Percentiles rank a stretch among this genome's conserved stretches.
Evolutionary conservation across 2,797 vertebrate species (phyloP).

Genomic region (Triplophysa bombifrons): DNA sequence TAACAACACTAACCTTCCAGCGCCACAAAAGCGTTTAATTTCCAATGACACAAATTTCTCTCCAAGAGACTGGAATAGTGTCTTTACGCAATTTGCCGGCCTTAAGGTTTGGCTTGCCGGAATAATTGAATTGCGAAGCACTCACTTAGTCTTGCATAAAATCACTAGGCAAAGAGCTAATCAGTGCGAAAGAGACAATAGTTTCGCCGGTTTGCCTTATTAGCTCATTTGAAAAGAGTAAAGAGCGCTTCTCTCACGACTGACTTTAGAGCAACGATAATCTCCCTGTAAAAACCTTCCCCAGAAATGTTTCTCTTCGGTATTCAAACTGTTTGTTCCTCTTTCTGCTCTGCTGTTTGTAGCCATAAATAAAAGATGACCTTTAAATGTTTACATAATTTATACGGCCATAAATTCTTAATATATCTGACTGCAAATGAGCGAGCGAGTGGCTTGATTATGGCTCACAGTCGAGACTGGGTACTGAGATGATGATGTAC

Average conservation of each 20-base stretch:
- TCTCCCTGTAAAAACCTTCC: slow-evolving; percentile 24
- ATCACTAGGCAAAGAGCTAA: slow-evolving; percentile 94
- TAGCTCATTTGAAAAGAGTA: slow-evolving; percentile 83
- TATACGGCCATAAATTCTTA: slow-evolving; percentile 64
- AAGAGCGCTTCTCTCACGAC: slow-evolving; percentile 26
- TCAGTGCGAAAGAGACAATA: slow-evolving; percentile 93
- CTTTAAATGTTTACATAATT: slow-evolving; percentile 67
- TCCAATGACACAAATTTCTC: slow-evolving; percentile 89
- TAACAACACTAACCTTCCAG: slow-evolving; percentile 91
- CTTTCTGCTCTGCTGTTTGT: slow-evolving; percentile 62
- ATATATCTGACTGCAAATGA: slow-evolving; percentile 61
- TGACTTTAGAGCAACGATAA: slow-evolving; percentile 29
- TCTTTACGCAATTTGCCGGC: slow-evolving; percentile 84
- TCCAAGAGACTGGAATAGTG: slow-evolving; percentile 85
- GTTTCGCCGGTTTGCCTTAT: slow-evolving; percentile 86
- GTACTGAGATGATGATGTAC: background rate
- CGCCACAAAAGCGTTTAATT: slow-evolving; percentile 95
- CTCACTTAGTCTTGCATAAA: slow-evolving; percentile 88
- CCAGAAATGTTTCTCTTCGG: slow-evolving; percentile 50
- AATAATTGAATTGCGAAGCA: slow-evolving; percentile 91
- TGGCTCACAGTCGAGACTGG: slow-evolving; percentile 55
- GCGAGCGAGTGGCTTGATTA: slow-evolving; percentile 58
- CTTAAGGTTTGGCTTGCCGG: slow-evolving; percentile 83
- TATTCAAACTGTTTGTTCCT: slow-evolving; percentile 60
- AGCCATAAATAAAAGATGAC: slow-evolving; percentile 66